Percentiles rank a stretch among this genome's conserved stretches.
phyloP scores from a whole-genome alignment of 2,797 vertebrate genomes.

The Pelobates cultripes region DNA sequence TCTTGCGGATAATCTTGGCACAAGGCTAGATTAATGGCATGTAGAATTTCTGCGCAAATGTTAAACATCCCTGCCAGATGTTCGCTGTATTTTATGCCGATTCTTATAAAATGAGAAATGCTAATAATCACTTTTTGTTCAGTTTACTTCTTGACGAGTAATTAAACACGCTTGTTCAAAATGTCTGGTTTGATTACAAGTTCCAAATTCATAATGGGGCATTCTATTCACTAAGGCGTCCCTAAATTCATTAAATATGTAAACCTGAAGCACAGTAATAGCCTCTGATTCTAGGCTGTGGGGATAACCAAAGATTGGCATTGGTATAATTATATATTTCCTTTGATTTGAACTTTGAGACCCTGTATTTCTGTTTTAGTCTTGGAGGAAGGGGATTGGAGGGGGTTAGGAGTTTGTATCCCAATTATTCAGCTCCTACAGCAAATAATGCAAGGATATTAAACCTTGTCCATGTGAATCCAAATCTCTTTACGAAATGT shows the following conservation, averaged over 20 bases:
- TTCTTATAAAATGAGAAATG: slow-evolving; percentile 38
- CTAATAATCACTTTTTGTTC: slow-evolving; percentile 41
- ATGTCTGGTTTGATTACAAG: neutral
- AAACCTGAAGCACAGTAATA: neutral
- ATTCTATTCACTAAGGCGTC: neutral
- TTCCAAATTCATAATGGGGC: neutral
- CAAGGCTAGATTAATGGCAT: slow-evolving; percentile 40
- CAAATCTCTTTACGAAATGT: too few species aligned
- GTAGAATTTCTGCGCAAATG: slow-evolving; percentile 24
- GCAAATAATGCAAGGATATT: too few species aligned
- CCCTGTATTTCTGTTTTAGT: too few species aligned
- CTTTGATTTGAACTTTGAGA: too few species aligned
- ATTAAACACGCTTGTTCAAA: slow-evolving; percentile 35
- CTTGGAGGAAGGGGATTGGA: too few species aligned
- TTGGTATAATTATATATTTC: too few species aligned
- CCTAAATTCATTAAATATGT: neutral
- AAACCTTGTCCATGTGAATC: too few species aligned
- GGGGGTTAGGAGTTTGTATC: too few species aligned
- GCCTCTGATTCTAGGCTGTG: neutral
- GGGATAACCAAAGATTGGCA: neutral
- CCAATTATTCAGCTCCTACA: too few species aligned
- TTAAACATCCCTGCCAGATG: slow-evolving; percentile 32
- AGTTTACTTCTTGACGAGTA: slow-evolving; percentile 15
- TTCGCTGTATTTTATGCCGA: slow-evolving; percentile 25
- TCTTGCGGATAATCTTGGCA: slow-evolving; percentile 38